These are phyloP conservation scores for Drosophila truncata DNA, from an alignment of 1,140 invertebrate genomes.

Conservation along the genomic window DNA sequence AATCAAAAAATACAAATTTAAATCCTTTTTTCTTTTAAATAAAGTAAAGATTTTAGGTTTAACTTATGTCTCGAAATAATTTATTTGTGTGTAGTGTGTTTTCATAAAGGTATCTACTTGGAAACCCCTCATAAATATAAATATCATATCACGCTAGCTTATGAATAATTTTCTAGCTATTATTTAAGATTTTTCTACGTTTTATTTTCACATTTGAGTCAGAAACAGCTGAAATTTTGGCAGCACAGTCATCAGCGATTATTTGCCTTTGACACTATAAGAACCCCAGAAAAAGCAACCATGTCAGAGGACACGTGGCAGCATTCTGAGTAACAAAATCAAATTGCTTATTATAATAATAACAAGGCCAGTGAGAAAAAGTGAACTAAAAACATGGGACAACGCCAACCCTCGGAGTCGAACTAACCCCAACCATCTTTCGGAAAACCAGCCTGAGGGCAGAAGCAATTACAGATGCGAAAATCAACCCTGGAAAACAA, in stretches of 20 bases:
- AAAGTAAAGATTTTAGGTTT: no score
- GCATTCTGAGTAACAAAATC: slow-evolving; percentile 64
- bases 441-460: slow-evolving; percentile 6
- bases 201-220: neutral
- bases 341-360: slow-evolving; percentile 12
- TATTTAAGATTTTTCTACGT: neutral
- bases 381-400: slow-evolving; percentile 34
- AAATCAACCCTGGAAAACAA: slow-evolving; percentile 69
- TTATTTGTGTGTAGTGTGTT: neutral
- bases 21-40: no score
- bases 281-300: slow-evolving; percentile 4
- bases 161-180: neutral
- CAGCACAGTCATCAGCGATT: neutral
- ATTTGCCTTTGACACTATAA: slow-evolving; percentile 35
- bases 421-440: slow-evolving; percentile 45
- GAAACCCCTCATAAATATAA: no score
- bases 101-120: neutral
- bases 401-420: slow-evolving; percentile 50
- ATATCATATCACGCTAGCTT: no score
- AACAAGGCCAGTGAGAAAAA: slow-evolving; percentile 32
- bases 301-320: slow-evolving; percentile 58
- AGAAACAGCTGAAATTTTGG: neutral
- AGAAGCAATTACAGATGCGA: slow-evolving; percentile 37
- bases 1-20: no score
- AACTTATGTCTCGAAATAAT: no score